A percentile compares a stretch with the other conserved stretches of the same genome.
These are phyloP conservation scores for Heliconius hermathena DNA, from an alignment of 1,140 invertebrate genomes.

Conservation along the genomic window DNA sequence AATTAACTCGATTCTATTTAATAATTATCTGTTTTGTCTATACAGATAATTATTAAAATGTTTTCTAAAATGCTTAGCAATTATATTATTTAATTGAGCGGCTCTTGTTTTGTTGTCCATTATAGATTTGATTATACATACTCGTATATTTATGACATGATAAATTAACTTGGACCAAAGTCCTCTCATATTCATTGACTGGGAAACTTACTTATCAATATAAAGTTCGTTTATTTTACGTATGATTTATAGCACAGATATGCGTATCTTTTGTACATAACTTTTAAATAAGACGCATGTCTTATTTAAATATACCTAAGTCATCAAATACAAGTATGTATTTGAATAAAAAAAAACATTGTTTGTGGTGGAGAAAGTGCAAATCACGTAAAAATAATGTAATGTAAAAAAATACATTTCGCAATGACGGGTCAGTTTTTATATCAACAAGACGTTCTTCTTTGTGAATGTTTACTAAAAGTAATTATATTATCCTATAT, in stretches of 20 bases:
- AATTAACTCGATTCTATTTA: too few species aligned
- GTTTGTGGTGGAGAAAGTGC: background rate
- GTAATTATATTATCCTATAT: background rate
- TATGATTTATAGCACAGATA: conserved; percentile 9
- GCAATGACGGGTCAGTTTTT: background rate
- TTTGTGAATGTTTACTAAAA: background rate
- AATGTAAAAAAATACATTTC: background rate
- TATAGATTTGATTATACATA: background rate
- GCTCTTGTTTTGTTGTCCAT: background rate
- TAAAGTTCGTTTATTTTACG: conserved; percentile 7
- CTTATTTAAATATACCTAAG: background rate
- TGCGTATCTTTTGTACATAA: background rate
- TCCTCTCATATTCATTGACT: background rate
- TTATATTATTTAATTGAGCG: background rate
- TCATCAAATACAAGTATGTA: background rate
- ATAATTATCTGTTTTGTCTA: too few species aligned
- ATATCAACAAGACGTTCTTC: background rate
- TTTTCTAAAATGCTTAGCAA: too few species aligned
- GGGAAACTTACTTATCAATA: conserved; percentile 4
- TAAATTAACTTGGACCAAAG: conserved; percentile 6
- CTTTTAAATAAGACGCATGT: background rate
- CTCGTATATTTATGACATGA: background rate
- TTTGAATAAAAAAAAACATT: background rate
- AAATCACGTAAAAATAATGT: background rate
- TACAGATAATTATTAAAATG: too few species aligned